A percentile compares a stretch with the other conserved stretches of the same genome.
Evolutionary conservation across 2,797 vertebrate species (phyloP).

Genomic region (Dendrocincla fuliginosa): DNA sequence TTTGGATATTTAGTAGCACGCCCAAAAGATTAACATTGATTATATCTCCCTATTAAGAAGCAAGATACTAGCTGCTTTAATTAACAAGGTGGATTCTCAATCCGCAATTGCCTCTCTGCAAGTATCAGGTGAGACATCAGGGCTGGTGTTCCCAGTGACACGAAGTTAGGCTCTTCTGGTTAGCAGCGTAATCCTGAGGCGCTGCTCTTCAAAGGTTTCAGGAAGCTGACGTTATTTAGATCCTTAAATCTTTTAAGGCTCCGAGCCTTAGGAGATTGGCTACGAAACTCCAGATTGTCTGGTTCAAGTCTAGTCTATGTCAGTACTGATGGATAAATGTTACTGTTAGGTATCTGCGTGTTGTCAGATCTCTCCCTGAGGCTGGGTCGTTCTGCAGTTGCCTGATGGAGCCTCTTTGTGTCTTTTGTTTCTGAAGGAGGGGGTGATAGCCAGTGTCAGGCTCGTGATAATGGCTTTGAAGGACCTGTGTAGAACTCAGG

Average conservation of each 20-base stretch:
- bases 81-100: conserved; percentile 17
- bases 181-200: conserved; percentile 1
- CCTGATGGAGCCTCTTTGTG: background rate
- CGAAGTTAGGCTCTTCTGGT: background rate
- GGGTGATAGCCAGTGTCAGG: background rate
- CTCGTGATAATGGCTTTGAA: background rate
- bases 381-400: background rate
- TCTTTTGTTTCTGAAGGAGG: background rate
- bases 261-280: background rate
- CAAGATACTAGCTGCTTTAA: conserved; percentile 9
- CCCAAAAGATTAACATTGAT: conserved; percentile 54
- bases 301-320: background rate
- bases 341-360: background rate
- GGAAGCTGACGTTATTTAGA: background rate
- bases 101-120: background rate
- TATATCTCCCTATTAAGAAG: conserved; percentile 13
- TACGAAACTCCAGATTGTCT: background rate
- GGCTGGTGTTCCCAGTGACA: background rate
- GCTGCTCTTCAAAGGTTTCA: conserved; percentile 30
- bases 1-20: conserved; percentile 25
- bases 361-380: background rate
- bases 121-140: conserved; percentile 37
- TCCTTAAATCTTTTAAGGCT: background rate
- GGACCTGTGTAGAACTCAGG: background rate
- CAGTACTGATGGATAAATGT: background rate